Base-by-base conservation (phyloP, 2,113 vertebrate genomes). In the Oceanites oceanicus region DNA sequence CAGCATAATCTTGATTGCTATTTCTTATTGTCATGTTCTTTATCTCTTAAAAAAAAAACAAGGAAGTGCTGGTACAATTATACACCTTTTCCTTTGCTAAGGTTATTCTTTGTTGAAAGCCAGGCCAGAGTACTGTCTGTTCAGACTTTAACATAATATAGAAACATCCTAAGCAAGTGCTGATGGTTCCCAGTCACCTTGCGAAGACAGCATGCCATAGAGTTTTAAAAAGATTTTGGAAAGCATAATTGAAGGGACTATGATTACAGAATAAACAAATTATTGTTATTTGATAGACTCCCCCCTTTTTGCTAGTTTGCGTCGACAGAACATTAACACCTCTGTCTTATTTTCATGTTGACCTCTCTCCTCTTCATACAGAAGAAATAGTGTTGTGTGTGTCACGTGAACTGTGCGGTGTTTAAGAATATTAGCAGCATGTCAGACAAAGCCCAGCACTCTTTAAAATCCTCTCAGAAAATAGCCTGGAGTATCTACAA, bases 271-370 rank as follows among this genome's bases (percentile, higher is more conserved):
- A 71, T 47, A 63, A 86, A 56, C 5, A 68, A 72, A 72, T 61
- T 34, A 11, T 29, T 56, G 32, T 75, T 58, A 52, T 19, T 42
- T 75, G n/a, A 30, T 10, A 72, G 36, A 55, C 6, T 58, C 6
- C 2, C 1, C 7, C 11, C 7, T 45, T 92, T 67, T 81, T 81
- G 14, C 25, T 71, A 25, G 5, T 74, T 85, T 59, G 6, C 50
- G 29, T 71, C 0, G 0, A 55, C 7, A 6, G 58, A 32, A 50
- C 26, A 13, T 49, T 88, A 62, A 45, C 6, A 53, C 8, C 6
- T 61, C 44, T 45, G 8, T 45, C 20, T 23, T 17, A 80, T 73
- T 89, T 86, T 77, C 17, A 7, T n/a, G 16, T 47, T 76, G 49
- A 30, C 11, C 56, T 65, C 36, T 91, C 13, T 85, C 15, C 5